A percentile compares a stretch with the other conserved stretches of the same genome.
These are phyloP conservation scores for Heteronetta atricapilla DNA, from an alignment of 2,113 vertebrate genomes.

Conservation along the genomic window DNA sequence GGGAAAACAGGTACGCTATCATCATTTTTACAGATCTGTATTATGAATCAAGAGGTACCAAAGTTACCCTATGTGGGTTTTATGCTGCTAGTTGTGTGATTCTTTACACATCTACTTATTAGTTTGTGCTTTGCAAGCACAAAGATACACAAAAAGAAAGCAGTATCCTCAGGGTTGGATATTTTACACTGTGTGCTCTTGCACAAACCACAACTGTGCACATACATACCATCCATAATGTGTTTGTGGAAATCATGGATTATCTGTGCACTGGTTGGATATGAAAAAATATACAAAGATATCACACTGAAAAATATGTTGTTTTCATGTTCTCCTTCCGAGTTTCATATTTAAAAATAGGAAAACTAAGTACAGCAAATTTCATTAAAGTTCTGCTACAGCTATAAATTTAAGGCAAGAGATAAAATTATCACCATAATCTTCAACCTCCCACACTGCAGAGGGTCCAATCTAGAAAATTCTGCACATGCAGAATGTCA, in stretches of 20 bases:
- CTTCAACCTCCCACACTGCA: not conserved
- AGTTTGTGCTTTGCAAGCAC: not conserved
- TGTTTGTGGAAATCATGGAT: not conserved
- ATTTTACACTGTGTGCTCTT: not conserved
- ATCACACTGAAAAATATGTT: not conserved
- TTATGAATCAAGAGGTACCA: not conserved
- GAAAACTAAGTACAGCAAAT: not conserved
- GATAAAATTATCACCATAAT: not conserved
- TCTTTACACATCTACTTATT: not conserved
- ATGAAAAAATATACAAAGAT: not conserved
- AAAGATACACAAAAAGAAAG: not conserved
- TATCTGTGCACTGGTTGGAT: not conserved
- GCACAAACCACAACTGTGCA: not conserved
- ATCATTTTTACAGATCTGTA: not conserved
- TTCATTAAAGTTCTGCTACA: not conserved
- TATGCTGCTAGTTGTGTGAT: not conserved
- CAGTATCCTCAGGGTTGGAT: not conserved
- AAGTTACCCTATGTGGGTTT: not conserved
- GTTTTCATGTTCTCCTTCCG: not conserved
- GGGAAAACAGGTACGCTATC: not conserved
- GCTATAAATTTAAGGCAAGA: not conserved
- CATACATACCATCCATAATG: accelerated
- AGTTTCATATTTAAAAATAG: not conserved
- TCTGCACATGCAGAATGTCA: constrained; percentile 32
- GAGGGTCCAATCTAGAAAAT: not conserved